Evolutionary conservation across 37 sponge, comb jelly and placozoan genomes (phyloP).

Genomic region (Beroe ovata): DNA sequence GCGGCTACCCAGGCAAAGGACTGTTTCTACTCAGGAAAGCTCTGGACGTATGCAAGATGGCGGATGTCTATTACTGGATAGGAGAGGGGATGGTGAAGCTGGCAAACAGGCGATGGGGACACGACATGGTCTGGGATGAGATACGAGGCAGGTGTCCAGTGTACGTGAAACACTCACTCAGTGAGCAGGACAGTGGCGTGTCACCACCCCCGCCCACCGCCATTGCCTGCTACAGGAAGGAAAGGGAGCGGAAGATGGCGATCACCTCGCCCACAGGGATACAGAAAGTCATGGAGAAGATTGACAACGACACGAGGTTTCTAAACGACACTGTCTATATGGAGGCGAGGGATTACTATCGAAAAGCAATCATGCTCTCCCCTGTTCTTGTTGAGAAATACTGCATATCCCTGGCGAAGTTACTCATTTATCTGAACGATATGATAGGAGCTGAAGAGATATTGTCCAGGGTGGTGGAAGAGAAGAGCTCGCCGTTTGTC

Average conservation of each 20-base stretch:
- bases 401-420: conserved; percentile 16
- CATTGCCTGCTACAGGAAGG: conserved; percentile 23
- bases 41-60: neutral
- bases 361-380: neutral
- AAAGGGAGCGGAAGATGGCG: conserved; percentile 39
- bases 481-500: neutral
- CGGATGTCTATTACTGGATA: conserved; percentile 45
- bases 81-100: conserved; percentile 53
- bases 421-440: conserved; percentile 50
- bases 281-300: conserved; percentile 16
- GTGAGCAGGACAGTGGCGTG: conserved; percentile 31
- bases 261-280: conserved; percentile 19
- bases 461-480: neutral
- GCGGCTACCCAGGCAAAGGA: conserved; percentile 20
- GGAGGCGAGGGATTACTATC: conserved; percentile 28
- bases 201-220: conserved; percentile 64
- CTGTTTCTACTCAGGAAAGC: neutral
- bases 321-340: neutral
- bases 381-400: conserved; percentile 6
- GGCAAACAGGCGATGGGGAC: conserved; percentile 22
- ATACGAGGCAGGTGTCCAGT: conserved; percentile 21
- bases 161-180: conserved; percentile 5
- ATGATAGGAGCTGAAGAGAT: conserved; percentile 21
- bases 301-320: neutral
- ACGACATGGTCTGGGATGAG: conserved; percentile 21